Evolutionary conservation across 2,797 vertebrate genomes (phyloP).

Genomic region (Sebastes melanostomus): DNA sequence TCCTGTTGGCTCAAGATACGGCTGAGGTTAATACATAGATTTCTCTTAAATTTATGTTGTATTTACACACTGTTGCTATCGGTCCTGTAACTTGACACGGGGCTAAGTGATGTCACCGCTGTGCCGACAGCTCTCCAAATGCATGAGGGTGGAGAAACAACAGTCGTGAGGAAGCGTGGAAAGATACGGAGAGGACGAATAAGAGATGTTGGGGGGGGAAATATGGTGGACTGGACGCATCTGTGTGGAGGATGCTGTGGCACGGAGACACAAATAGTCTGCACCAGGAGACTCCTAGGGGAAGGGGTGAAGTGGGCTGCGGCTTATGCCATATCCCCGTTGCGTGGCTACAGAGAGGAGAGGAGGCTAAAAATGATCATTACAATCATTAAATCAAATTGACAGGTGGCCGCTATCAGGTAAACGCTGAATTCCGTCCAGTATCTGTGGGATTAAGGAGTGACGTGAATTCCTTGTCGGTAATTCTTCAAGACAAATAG

Average conservation of each 20-base stretch:
- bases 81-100: constrained; percentile 42
- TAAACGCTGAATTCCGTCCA: constrained; percentile 63
- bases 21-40: constrained; percentile 47
- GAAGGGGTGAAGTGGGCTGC: constrained; percentile 31
- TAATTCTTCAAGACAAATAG: constrained; percentile 83
- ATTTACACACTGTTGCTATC: constrained; percentile 55
- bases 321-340: constrained; percentile 33
- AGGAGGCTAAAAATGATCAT: constrained; percentile 75
- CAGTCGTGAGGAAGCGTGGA: constrained; percentile 2
- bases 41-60: constrained; percentile 52
- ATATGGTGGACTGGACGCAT: constrained; percentile 41
- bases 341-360: constrained; percentile 41
- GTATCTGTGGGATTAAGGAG: constrained; percentile 74
- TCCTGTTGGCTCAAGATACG: constrained; percentile 20
- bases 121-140: constrained; percentile 63
- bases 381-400: constrained; percentile 79
- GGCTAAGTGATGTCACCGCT: constrained; percentile 49
- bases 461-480: constrained; percentile 71
- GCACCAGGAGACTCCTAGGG: constrained; percentile 26
- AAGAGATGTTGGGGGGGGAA: constrained; percentile 24
- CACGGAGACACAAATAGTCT: constrained; percentile 46
- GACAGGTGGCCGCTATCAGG: constrained; percentile 75
- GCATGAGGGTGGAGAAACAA: constrained; percentile 28
- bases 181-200: constrained; percentile 36
- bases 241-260: constrained; percentile 43